Evolutionary conservation across 1,140 invertebrate genomes (phyloP), one percentile per base, ranked within the genome.

Genomic region (Bombus confusus): DNA sequence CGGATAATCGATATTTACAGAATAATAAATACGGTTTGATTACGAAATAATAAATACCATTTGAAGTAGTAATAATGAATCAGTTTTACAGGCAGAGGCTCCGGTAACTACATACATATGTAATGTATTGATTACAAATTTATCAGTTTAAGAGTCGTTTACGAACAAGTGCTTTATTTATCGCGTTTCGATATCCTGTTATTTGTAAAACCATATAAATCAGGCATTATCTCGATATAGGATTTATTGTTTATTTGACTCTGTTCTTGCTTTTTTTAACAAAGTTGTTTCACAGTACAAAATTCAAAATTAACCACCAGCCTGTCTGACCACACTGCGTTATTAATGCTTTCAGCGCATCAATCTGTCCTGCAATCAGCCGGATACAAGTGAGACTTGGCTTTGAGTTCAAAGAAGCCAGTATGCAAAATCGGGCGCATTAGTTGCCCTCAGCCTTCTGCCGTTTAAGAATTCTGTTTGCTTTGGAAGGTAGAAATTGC

Each of bases 401-500:
- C 43, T 69, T 47, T 80, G 25, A 80, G 8, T 18, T 68, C 64
- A 43, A 52, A 80, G 78, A 69, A 37, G 43, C 43, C 15, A 52
- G 25, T 64, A 52, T 71, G 78, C 64, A 52, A 69, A 80, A 52
- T 80, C 66, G 15, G 43, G 62, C 41, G 64, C 25, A 22, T 80
- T 52, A 52, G 31, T 6, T 47, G 4, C 25, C 18, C 13, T 69
- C 15, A 25, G 77, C 9, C 13, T 9, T 2, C 13, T 66, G 28
- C 43, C 43, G 15, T 68, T 80, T 47, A 69, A 39, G 34, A 80
- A 80, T 80, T 80, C 78, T 34, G 43, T 69, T 80, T 80, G 43
- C 41, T 43, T 66, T 39, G 34, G 37, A 34, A 22, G 12, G 15
- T 25, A 28, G 43, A 39, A 25, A n/a, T 80, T 69, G 25, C 43